Conservation (phyloP, 1,140 invertebrate genomes). For the Lethrus apterus region DNA sequence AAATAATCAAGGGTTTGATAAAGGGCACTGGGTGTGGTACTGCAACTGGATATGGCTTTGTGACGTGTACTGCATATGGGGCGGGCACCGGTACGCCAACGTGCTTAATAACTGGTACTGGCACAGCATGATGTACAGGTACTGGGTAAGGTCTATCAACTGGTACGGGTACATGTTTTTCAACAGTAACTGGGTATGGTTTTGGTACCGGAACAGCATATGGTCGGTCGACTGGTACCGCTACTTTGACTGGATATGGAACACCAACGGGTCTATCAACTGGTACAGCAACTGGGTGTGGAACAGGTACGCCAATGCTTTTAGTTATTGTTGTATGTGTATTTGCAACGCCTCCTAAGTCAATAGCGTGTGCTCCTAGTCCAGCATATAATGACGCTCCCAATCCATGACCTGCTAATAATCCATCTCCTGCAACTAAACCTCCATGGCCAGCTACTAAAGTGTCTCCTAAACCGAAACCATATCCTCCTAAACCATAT, state of each 20-base stretch:
- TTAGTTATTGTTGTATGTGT: constrained; percentile 24
- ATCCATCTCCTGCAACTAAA: constrained; percentile 3
- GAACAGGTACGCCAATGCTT: constrained; percentile 17
- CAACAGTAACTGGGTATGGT: constrained; percentile 49
- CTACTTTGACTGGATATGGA: constrained; percentile 37
- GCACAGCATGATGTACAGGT: constrained; percentile 44
- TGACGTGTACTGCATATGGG: constrained; percentile 47
- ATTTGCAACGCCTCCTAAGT: constrained; percentile 17
- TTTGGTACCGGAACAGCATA: constrained; percentile 42
- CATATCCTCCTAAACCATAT: constrained; percentile 5
- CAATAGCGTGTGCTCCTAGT: background rate
- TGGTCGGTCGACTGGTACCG: constrained; percentile 36
- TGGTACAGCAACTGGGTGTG: constrained; percentile 19
- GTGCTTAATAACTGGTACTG: constrained; percentile 49
- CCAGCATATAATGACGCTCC: background rate
- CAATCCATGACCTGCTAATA: background rate
- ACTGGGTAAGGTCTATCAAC: constrained; percentile 28
- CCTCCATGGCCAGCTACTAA: background rate
- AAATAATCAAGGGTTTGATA: constrained; percentile 11
- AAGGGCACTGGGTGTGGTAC: constrained; percentile 38
- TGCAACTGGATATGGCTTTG: constrained; percentile 45
- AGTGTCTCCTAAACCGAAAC: background rate
- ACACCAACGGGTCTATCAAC: constrained; percentile 27
- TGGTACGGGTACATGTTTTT: constrained; percentile 36
- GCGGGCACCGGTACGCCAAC: constrained; percentile 39